A percentile compares a stretch with the other conserved stretches of the same genome.
phyloP scores from a whole-genome alignment of 2,113 vertebrate species.

The Hippocampus abdominalis region DNA sequence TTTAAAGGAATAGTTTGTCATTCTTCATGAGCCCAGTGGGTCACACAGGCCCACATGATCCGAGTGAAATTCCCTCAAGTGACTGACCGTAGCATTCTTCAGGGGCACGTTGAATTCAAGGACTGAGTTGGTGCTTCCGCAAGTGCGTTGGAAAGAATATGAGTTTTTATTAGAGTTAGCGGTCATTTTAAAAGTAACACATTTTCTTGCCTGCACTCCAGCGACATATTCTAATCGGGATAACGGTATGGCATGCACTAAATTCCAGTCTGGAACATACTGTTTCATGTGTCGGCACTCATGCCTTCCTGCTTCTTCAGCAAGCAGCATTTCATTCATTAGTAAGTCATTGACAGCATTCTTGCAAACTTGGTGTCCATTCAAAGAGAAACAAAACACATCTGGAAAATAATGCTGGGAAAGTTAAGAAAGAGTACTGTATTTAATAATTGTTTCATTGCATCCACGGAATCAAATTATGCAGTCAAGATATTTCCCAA shows the following conservation, averaged over 20 bases:
- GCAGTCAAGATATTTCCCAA: too few species aligned
- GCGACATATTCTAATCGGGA: neutral
- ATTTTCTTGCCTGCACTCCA: neutral
- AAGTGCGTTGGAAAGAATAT: neutral
- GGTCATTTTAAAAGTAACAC: too few species aligned
- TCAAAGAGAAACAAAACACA: too few species aligned
- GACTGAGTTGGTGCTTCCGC: neutral
- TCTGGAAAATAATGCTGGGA: too few species aligned
- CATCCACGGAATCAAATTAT: too few species aligned
- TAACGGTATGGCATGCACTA: neutral
- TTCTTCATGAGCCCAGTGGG: neutral
- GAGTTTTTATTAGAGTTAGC: neutral
- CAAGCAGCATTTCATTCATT: neutral
- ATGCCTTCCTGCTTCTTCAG: slow-evolving; percentile 12
- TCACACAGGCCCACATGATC: neutral
- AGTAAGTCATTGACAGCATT: neutral
- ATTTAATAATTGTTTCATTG: too few species aligned
- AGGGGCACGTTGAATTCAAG: neutral
- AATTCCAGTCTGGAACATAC: slow-evolving; percentile 12
- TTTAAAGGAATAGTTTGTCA: neutral
- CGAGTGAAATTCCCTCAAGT: neutral
- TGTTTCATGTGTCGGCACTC: slow-evolving; percentile 8
- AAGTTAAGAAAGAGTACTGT: too few species aligned
- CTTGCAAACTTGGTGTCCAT: neutral
- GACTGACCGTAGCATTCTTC: neutral